A percentile compares a stretch with the other conserved stretches of the same genome.
These are phyloP conservation scores for Falco berigora DNA, from an alignment of 2,797 vertebrate genomes.

Conservation along the genomic window DNA sequence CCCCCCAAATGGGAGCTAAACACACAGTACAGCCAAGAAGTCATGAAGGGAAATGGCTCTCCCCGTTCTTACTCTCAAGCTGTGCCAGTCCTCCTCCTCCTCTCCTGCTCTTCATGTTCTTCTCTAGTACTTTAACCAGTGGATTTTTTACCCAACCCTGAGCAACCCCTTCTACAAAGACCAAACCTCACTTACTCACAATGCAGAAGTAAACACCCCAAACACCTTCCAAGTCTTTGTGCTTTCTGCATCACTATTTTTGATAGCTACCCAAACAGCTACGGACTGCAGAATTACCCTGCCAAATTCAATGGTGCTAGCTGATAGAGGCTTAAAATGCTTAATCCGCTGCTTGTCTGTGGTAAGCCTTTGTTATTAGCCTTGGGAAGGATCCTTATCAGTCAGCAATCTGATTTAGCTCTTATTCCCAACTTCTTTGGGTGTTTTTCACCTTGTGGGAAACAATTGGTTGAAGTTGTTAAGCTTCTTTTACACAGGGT, in stretches of 20 bases:
- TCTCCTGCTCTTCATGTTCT: not conserved
- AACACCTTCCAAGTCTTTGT: not conserved
- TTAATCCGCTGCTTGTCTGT: conserved; percentile 10
- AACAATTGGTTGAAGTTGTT: conserved; percentile 20
- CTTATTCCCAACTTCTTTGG: not conserved
- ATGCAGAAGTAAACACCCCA: not conserved
- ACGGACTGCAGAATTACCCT: not conserved
- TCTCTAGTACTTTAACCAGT: not conserved
- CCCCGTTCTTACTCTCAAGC: not conserved
- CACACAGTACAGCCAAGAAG: not conserved
- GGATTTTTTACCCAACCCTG: not conserved
- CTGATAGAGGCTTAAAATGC: not conserved
- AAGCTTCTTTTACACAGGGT: not conserved
- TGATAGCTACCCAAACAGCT: conserved; percentile 1
- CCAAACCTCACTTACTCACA: not conserved
- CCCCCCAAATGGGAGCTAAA: not conserved
- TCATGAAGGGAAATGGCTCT: not conserved
- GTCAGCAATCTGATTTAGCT: conserved; percentile 29
- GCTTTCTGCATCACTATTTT: not conserved
- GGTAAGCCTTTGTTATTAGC: conserved; percentile 34
- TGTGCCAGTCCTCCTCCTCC: not conserved
- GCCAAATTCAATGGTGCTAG: not conserved
- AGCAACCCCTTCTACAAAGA: not conserved
- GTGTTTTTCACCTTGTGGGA: conserved; percentile 23
- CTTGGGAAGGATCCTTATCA: conserved; percentile 31